Conservation (phyloP, 2,888 invertebrate species). For the Uloborus plumipes region DNA sequence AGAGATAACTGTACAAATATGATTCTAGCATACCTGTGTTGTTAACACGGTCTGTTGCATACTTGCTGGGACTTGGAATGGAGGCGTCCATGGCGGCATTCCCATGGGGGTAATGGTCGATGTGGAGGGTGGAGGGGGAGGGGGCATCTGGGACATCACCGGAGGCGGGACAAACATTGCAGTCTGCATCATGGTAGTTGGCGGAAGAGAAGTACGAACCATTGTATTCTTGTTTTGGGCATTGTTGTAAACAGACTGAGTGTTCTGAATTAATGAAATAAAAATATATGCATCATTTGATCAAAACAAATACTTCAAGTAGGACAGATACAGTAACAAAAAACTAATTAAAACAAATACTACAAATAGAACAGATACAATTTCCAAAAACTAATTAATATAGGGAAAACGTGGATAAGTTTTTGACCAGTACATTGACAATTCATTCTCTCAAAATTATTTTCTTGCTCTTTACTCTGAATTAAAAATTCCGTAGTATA, state of each 20-base stretch:
- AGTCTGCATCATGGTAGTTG: slow-evolving; percentile 43
- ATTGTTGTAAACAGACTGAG: slow-evolving; percentile 38
- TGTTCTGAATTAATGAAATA: slow-evolving; percentile 28
- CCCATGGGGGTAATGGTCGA: slow-evolving; percentile 43
- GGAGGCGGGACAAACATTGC: slow-evolving; percentile 54
- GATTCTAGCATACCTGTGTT: slow-evolving; percentile 21
- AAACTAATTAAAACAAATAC: no score
- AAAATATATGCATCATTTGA: not conserved
- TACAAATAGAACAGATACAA: no score
- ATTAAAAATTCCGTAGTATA: no score
- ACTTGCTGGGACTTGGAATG: slow-evolving; percentile 36
- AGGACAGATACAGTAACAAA: no score
- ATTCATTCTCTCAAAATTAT: no score
- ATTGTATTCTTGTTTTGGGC: slow-evolving; percentile 38
- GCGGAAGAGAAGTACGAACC: slow-evolving; percentile 44
- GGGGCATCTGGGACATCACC: slow-evolving; percentile 54
- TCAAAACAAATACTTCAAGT: not conserved
- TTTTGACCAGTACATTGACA: no score
- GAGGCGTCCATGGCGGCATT: slow-evolving; percentile 61
- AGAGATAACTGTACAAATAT: no score
- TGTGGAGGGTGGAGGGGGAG: slow-evolving; percentile 51
- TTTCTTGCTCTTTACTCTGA: no score
- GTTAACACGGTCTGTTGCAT: slow-evolving; percentile 20
- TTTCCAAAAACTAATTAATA: no score
- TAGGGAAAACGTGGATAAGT: no score